Percentiles rank a stretch among this genome's conserved stretches.
phyloP scores from a whole-genome alignment of 1,140 invertebrate species.

The Drosophila truncata region DNA sequence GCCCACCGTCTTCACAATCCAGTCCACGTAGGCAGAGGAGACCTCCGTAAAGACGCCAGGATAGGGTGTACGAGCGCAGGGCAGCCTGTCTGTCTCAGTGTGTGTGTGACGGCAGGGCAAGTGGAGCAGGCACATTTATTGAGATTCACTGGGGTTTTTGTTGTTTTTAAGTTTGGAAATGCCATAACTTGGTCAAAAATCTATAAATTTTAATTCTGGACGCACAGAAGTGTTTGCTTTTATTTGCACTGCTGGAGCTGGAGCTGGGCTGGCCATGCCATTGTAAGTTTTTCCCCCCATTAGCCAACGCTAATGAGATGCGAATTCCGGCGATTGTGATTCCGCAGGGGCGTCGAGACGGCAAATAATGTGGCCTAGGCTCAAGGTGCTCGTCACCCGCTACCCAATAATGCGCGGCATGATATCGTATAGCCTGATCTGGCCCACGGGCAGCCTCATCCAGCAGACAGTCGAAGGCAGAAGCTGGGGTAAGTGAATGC shows the following conservation, averaged over 20 bases:
- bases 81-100: slow-evolving; percentile 34
- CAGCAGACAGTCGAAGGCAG: slow-evolving; percentile 87
- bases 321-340: slow-evolving; percentile 23
- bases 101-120: neutral
- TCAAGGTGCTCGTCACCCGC: slow-evolving; percentile 67
- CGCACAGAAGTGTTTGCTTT: no score
- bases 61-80: slow-evolving; percentile 84
- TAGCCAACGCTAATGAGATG: slow-evolving; percentile 37
- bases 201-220: no score
- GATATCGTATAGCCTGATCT: slow-evolving; percentile 91
- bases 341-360: slow-evolving; percentile 24
- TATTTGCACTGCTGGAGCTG: neutral
- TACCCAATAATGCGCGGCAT: slow-evolving; percentile 88
- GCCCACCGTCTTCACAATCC: slow-evolving; percentile 80
- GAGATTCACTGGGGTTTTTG: neutral
- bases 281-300: neutral
- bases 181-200: no score
- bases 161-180: no score
- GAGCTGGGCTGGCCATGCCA: slow-evolving; percentile 16
- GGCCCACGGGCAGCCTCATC: slow-evolving; percentile 89
- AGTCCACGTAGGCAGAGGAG: slow-evolving; percentile 85
- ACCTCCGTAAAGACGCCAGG: slow-evolving; percentile 86
- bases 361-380: slow-evolving; percentile 64
- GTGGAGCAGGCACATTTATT: slow-evolving; percentile 20
- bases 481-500: slow-evolving; percentile 70